Conservation (phyloP, 2,797 vertebrate genomes). For the Sebastes hubbsi region DNA sequence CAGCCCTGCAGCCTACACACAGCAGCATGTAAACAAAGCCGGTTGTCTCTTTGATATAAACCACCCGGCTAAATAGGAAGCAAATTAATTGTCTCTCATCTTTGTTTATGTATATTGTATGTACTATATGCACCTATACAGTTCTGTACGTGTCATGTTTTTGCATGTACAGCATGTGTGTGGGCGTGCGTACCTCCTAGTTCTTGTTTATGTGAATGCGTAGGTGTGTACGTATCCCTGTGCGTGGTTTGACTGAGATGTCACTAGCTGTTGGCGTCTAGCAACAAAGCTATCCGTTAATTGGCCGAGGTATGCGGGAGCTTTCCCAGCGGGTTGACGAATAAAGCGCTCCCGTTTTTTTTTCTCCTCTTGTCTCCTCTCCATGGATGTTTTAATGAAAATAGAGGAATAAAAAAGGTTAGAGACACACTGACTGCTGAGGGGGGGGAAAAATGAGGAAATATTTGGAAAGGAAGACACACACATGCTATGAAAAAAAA, state of each 20-base stretch:
- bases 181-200: neutral
- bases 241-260: constrained; percentile 30
- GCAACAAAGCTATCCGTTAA: constrained; percentile 75
- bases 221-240: neutral
- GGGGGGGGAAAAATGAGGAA: constrained; percentile 5
- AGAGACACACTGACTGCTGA: neutral
- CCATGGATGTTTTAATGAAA: constrained; percentile 31
- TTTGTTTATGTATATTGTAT: too few relatives aligned
- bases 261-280: constrained; percentile 33
- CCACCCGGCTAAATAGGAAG: constrained; percentile 75
- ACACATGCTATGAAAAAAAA: neutral
- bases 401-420: constrained; percentile 10
- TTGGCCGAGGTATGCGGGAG: constrained; percentile 70
- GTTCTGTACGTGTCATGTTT: neutral
- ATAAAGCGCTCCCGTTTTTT: constrained; percentile 59
- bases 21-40: constrained; percentile 79
- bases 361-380: constrained; percentile 5
- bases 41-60: constrained; percentile 84
- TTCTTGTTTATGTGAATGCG: neutral
- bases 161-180: neutral
- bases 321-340: constrained; percentile 72
- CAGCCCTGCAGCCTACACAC: constrained; percentile 63
- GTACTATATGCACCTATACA: too few relatives aligned
- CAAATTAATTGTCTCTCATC: constrained; percentile 79
- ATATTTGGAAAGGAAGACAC: neutral